phyloP scores from a whole-genome alignment of 2,113 vertebrate genomes.

The Leucoraja erinaceus region DNA sequence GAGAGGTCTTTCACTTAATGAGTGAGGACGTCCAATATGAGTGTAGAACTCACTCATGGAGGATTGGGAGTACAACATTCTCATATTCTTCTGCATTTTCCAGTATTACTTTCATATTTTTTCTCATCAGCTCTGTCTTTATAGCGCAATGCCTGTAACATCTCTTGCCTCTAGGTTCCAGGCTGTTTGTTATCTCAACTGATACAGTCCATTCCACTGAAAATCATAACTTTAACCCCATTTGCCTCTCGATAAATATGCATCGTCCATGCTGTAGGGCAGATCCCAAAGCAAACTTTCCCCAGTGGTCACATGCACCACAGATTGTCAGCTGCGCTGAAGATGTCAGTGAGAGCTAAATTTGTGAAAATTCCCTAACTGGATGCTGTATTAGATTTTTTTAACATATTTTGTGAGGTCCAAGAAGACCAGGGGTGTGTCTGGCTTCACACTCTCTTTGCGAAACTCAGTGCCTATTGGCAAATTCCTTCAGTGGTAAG shows the following conservation, averaged over 20 bases:
- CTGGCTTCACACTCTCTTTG: not conserved
- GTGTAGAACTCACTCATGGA: not conserved
- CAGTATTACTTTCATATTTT: not conserved
- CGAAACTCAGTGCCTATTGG: not conserved
- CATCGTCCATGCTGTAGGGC: not conserved
- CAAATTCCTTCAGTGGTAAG: not conserved
- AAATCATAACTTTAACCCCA: not conserved
- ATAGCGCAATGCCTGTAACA: not conserved
- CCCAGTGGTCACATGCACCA: not conserved
- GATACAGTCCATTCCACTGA: not conserved
- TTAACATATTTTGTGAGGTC: not conserved
- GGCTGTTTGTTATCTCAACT: not conserved
- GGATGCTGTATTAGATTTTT: not conserved
- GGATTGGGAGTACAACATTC: not conserved
- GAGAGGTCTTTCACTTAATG: not conserved
- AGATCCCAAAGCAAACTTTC: not conserved
- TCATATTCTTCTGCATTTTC: conserved; percentile 11
- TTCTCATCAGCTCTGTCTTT: not conserved
- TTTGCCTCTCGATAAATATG: not conserved
- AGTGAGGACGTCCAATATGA: not conserved
- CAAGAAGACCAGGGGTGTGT: not conserved
- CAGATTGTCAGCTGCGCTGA: not conserved
- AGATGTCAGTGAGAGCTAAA: not conserved
- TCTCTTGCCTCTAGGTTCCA: not conserved
- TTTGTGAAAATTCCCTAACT: not conserved